Evolutionary conservation across 1,140 invertebrate genomes (phyloP), one percentile per base, ranked within the genome.

Genomic region (Orchesella cincta): DNA sequence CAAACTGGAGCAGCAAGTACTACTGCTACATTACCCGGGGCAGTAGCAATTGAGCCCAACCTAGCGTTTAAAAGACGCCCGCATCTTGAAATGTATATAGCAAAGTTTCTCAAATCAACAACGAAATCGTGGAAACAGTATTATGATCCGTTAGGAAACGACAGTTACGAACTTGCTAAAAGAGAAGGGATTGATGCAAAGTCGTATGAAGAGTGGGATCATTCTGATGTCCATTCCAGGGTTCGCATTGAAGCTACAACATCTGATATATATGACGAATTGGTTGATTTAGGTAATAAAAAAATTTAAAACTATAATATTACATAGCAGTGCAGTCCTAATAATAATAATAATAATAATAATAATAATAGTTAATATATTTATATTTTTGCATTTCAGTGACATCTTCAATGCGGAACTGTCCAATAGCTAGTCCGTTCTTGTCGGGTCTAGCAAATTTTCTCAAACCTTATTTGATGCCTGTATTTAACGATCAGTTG

Each of bases 381-480:
- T 57, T 73, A n/a, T n/a, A n/a, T n/a, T n/a, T n/a, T n/a, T n/a
- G n/a, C 5, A 57, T 36, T 20, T 76, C 26, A 79, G 78, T 62
- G 1, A 62, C 54, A 14, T 81, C 78, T 14, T 77, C 62, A 54
- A 76, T 81, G 33, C 57, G 51, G 20, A 0, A 33, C 0, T 51
- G 73, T 73, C 35, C 57, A 12, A 76, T 76, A 36, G 23, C 62
- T 39, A 62, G 62, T 1, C 64, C 64, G 12, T 64, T 81, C 28
- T 12, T 75, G 1, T 51, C 73, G n/a, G 77, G 81, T 23, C 78
- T 79, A 75, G 3, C 64, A 18, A 23, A 73, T 16, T 34, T 80
- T 57, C 54, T 80, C 26, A 57, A 74, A 8, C 81, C 81, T 0
- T 75, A 75, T 36, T 28, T 80, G 2, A 72, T 78, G 62, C 75